Evolutionary conservation across 2,113 vertebrate species (phyloP), one percentile per base, ranked within the genome.

Genomic region (Ciconia boyciana): DNA sequence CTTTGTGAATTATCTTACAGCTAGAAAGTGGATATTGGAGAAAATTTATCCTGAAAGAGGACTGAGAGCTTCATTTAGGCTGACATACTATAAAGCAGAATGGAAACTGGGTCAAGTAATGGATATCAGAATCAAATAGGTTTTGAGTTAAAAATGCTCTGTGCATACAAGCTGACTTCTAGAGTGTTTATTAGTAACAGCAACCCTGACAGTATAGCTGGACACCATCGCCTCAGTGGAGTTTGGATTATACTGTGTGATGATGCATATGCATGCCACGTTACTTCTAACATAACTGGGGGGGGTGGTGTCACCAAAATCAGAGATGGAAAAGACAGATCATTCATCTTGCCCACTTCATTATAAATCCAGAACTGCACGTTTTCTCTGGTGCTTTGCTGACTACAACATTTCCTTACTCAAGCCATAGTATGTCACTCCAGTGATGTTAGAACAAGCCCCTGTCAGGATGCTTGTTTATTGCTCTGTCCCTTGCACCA

Each of bases 21-120:
- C 75, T 88, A 83, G 87, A 55, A 94, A 94, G 87, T 48, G 34
- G 75, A 43, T 90, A 95, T 52, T 62, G 66, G 84, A 94, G 74
- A 94, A 58, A 94, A 93, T 93, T 90, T 70, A 87, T 92, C 94
- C 89, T 74, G 70, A 88, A 94, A 91, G 86, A 95, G 74, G 46
- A 92, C 9, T 87, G 87, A 95, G 87, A 68, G 78, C 36, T 89
- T 88, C 22, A 28, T 25, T 75, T 83, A 65, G 51, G 48, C 82
- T 95, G 82, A 77, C 71, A 55, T 20, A 39, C 54, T 54, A 66
- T 52, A 80, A 94, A 93, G 78, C 51, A 85, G 83, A 96, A 94
- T 36, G 62, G 55, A 95, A 87, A 93, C 46, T 72, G 70, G 65
- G 84, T 41, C 93, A 90, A 78, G 43, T 51, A 83, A 77, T 13